These are phyloP conservation scores for Drosophila atroscutellata DNA, from an alignment of 2,888 invertebrate genomes.

Conservation along the genomic window DNA sequence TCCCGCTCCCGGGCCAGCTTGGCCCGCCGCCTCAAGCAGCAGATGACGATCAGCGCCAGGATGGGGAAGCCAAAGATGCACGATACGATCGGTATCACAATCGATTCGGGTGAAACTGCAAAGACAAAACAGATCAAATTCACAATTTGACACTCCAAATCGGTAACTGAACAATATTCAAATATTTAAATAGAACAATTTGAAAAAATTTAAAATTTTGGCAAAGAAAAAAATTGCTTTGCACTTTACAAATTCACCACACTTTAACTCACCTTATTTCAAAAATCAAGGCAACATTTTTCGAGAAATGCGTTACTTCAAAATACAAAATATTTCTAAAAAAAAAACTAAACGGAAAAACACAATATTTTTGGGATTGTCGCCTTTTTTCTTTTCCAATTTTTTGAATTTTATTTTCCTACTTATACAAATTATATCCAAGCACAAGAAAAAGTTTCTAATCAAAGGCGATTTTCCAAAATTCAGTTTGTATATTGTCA, in stretches of 20 bases:
- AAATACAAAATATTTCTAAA: neutral
- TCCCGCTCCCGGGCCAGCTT: constrained; percentile 94
- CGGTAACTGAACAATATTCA: neutral
- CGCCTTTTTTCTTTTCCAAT: too few species aligned
- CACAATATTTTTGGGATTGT: neutral
- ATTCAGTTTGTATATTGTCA: too few species aligned
- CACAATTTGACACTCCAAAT: neutral
- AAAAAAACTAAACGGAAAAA: neutral
- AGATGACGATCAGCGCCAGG: constrained; percentile 93
- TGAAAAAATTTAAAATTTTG: accelerated
- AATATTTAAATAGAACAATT: neutral
- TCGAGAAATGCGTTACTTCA: neutral
- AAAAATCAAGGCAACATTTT: neutral
- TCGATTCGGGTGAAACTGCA: constrained; percentile 94
- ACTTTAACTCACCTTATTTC: neutral
- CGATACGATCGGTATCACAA: constrained; percentile 94
- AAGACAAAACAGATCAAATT: constrained; percentile 52
- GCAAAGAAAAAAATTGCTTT: neutral
- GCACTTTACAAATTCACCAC: neutral
- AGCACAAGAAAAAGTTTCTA: neutral
- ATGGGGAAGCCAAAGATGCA: constrained; percentile 96
- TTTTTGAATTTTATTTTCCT: accelerated
- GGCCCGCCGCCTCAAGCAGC: constrained; percentile 92
- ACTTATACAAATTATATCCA: neutral
- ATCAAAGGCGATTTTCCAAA: too few species aligned